Evolutionary conservation across 2,888 invertebrate genomes (phyloP), one percentile per base, ranked within the genome.

Genomic region (Phortica magna): DNA sequence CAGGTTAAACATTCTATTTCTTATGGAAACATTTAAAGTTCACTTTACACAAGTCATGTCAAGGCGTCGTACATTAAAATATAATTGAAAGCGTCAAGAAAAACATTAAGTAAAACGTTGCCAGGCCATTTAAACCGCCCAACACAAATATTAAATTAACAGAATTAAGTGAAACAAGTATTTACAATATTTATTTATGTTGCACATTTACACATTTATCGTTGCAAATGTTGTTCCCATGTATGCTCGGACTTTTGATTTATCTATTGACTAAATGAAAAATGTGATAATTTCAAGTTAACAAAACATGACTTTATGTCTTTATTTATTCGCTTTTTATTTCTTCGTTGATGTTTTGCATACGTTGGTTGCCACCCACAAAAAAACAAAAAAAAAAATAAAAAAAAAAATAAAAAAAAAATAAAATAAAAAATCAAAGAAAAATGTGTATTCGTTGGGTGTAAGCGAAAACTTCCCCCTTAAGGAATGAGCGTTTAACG

Each of bases 291-390:
- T 74, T 84, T 79, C 68, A 81, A 72, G 82, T 81, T 75, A 80
- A 87, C 80, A 82, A 83, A 82, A 85, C 83, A 82, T 81, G 79
- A 79, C 77, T 83, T 82, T 87, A 87, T 22, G 17, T 55, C 14
- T 85, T 83, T 77, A 84, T 43, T 43, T 70, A 48, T 70, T n/a
- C 19, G 17, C 14, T 14, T 67, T 67, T 67, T 42, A 22, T 70
- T 70, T 70, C 5, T 65, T 10, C 43, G 43, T 12, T 70, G n/a
- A 12, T 19, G 70, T 68, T 76, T 59, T 4, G 31, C 12, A 12
- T 17, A 31, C 22, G 2, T 76, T 80, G 48, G 17, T 67, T 65
- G 43, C 31, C 22, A 55, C 71, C 72, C 57, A 55, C 72, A 57
- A 72, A 72, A 57, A 70, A 67, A 22, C 1, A 39, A 6, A 67